phyloP scores from a whole-genome alignment of 2,113 vertebrate genomes.

The Eulemur macaco region DNA sequence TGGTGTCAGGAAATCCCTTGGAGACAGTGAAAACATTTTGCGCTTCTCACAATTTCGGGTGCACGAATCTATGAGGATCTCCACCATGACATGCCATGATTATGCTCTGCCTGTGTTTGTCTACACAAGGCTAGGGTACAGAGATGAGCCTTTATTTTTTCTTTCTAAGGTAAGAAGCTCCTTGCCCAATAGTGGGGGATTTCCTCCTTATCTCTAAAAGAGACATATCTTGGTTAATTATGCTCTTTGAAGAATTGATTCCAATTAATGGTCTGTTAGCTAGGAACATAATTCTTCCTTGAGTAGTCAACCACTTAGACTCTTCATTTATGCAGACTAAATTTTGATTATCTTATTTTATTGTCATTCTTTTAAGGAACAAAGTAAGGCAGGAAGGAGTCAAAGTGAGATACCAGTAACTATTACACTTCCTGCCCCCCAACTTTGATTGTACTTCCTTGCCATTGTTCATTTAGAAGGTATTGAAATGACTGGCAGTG shows the following conservation, averaged over 20 bases:
- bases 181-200: background rate
- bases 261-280: background rate
- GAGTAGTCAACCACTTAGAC: background rate
- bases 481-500: background rate
- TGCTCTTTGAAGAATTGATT: background rate
- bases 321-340: background rate
- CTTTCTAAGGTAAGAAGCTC: conserved; percentile 84
- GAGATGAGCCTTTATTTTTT: conserved; percentile 87
- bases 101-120: conserved; percentile 87
- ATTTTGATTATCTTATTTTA: background rate
- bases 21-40: conserved; percentile 81
- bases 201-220: background rate
- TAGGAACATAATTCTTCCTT: background rate
- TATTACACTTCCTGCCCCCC: background rate
- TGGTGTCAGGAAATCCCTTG: conserved; percentile 83
- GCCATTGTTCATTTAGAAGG: background rate
- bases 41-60: conserved; percentile 87
- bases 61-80: conserved; percentile 86
- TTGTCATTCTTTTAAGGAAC: background rate
- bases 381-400: background rate
- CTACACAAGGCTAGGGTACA: conserved; percentile 87
- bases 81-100: conserved; percentile 81
- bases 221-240: background rate
- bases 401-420: background rate
- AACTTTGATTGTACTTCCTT: background rate